Conservation (phyloP, 2,113 vertebrate genomes). For the Poeciliopsis turrubarensis region DNA sequence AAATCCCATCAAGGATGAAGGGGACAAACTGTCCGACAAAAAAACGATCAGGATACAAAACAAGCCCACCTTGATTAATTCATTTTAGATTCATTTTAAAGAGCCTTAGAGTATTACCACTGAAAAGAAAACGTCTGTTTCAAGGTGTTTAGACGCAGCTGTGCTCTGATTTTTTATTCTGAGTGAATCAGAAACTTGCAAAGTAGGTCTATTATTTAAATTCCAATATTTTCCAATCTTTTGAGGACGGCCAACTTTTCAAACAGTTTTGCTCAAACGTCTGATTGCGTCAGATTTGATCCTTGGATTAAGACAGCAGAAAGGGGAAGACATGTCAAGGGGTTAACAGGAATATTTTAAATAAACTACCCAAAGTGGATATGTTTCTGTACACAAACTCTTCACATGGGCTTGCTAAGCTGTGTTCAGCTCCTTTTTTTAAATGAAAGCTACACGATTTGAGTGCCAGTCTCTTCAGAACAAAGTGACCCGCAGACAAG, state of each 20-base stretch:
- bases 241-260: no score
- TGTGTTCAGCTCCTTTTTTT: neutral
- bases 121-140: neutral
- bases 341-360: slow-evolving; percentile 34
- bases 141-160: neutral
- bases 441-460: neutral
- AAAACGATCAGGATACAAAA: no score
- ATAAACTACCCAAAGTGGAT: slow-evolving; percentile 36
- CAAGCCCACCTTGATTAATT: no score
- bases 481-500: neutral
- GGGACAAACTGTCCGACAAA: no score
- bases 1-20: no score
- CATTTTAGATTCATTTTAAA: no score
- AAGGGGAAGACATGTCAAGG: slow-evolving; percentile 33
- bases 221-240: slow-evolving; percentile 8
- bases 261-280: slow-evolving; percentile 27
- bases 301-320: slow-evolving; percentile 32
- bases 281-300: slow-evolving; percentile 49
- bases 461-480: neutral
- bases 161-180: no score
- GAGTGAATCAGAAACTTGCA: slow-evolving; percentile 20
- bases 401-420: neutral
- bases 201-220: slow-evolving; percentile 14
- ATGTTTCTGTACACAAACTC: neutral
- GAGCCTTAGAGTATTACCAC: no score